These are phyloP conservation scores for Rhabdornis inornatus DNA, from an alignment of 2,113 vertebrate species.

Conservation along the genomic window DNA sequence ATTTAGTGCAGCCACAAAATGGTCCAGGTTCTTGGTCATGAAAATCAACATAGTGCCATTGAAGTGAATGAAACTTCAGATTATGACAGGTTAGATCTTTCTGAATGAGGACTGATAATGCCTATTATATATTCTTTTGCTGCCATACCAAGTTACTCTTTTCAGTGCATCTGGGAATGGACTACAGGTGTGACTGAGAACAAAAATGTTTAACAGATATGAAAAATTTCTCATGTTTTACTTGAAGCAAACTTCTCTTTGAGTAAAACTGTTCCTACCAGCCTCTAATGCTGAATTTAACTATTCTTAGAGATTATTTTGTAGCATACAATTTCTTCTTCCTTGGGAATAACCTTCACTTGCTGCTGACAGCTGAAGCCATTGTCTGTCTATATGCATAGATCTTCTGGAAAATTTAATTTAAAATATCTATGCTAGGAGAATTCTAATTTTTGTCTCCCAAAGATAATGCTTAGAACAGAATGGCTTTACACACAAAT, in stretches of 20 bases:
- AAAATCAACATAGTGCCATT: not conserved
- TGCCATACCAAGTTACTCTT: not conserved
- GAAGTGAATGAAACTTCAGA: not conserved
- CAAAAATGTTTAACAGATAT: not conserved
- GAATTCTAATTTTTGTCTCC: not conserved
- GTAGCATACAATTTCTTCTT: not conserved
- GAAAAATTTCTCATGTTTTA: not conserved
- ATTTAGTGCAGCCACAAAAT: not conserved
- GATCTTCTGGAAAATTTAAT: not conserved
- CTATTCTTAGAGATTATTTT: not conserved
- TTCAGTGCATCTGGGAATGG: not conserved
- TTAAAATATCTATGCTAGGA: not conserved
- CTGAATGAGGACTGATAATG: not conserved
- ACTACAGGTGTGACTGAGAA: not conserved
- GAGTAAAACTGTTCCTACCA: not conserved
- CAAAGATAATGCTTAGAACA: not conserved
- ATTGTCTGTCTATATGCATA: not conserved
- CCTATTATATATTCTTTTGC: not conserved
- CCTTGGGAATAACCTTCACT: not conserved
- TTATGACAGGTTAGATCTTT: not conserved
- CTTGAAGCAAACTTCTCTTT: not conserved
- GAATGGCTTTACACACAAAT: not conserved
- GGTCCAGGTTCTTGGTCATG: not conserved
- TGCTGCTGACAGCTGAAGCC: not conserved
- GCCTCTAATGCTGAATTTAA: not conserved